These are phyloP conservation scores for Leucoraja erinaceus DNA, from an alignment of 2,113 vertebrate species.

Conservation along the genomic window DNA sequence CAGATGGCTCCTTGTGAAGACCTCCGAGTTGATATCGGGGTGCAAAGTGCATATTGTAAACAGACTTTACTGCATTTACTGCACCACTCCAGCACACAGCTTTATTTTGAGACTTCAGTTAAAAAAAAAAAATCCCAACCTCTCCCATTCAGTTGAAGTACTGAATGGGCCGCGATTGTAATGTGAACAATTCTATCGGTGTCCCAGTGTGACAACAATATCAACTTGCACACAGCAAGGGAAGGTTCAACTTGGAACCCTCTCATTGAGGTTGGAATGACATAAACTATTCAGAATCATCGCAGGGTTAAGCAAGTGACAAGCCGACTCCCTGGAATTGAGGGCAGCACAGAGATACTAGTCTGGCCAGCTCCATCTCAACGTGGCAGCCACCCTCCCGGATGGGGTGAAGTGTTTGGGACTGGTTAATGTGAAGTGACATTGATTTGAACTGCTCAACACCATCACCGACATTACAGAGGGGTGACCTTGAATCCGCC, in stretches of 20 bases:
- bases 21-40: not conserved
- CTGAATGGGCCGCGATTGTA: not conserved
- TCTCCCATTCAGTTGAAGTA: not conserved
- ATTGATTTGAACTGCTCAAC: not conserved
- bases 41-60: not conserved
- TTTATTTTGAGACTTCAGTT: slow-evolving; percentile 1
- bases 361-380: not conserved
- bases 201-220: not conserved
- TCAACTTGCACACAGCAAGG: not conserved
- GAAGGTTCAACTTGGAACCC: not conserved
- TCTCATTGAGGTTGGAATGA: not conserved
- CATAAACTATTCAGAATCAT: not conserved
- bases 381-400: not conserved
- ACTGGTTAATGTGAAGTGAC: not conserved
- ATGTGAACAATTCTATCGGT: not conserved
- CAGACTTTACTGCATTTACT: not conserved
- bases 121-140: not conserved
- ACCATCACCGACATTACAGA: not conserved
- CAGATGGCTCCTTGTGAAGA: not conserved
- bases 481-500: not conserved
- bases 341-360: not conserved
- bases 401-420: not conserved
- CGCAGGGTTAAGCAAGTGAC: not conserved
- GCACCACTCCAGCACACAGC: not conserved
- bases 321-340: not conserved